Conservation (phyloP, 2,113 vertebrate genomes). For the Salvelinus namaycush region DNA sequence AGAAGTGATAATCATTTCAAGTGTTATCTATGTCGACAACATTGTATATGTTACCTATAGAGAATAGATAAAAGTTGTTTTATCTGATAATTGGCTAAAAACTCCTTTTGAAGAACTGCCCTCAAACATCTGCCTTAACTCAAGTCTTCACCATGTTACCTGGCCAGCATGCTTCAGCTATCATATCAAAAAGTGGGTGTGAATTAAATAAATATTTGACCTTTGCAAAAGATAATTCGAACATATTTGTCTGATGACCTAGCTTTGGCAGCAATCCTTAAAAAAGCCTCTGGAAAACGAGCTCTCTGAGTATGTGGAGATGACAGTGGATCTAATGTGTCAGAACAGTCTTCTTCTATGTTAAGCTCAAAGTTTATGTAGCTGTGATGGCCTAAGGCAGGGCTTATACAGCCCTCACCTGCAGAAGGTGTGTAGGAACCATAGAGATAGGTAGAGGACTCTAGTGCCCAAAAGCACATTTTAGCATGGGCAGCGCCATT, state of each 20-base stretch:
- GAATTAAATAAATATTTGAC: slow-evolving; percentile 61
- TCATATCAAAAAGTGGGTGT: slow-evolving; percentile 55
- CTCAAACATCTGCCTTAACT: slow-evolving; percentile 61
- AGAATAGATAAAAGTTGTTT: too few relatives aligned
- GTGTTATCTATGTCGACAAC: too few relatives aligned
- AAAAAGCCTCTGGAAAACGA: too few relatives aligned
- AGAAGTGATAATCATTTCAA: too few relatives aligned
- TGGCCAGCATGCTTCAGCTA: slow-evolving; percentile 50
- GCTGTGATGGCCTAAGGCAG: slow-evolving; percentile 16
- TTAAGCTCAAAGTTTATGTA: slow-evolving; percentile 37
- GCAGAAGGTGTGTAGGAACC: slow-evolving; percentile 12
- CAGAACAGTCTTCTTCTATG: slow-evolving; percentile 50
- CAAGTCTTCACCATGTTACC: slow-evolving; percentile 54
- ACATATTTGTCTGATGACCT: slow-evolving; percentile 72
- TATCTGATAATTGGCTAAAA: too few relatives aligned
- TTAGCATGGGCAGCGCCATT: too few relatives aligned
- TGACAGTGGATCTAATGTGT: slow-evolving; percentile 35
- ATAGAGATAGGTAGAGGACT: too few relatives aligned
- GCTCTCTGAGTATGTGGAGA: slow-evolving; percentile 22
- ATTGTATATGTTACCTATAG: too few relatives aligned
- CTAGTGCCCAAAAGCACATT: too few relatives aligned
- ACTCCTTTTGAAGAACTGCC: slow-evolving; percentile 18
- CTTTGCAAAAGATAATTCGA: slow-evolving; percentile 72
- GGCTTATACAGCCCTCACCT: slow-evolving; percentile 61
- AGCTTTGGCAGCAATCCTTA: slow-evolving; percentile 38